These are phyloP conservation scores for Idaea dimidiata DNA, from an alignment of 2,888 invertebrate genomes.

Conservation along the genomic window DNA sequence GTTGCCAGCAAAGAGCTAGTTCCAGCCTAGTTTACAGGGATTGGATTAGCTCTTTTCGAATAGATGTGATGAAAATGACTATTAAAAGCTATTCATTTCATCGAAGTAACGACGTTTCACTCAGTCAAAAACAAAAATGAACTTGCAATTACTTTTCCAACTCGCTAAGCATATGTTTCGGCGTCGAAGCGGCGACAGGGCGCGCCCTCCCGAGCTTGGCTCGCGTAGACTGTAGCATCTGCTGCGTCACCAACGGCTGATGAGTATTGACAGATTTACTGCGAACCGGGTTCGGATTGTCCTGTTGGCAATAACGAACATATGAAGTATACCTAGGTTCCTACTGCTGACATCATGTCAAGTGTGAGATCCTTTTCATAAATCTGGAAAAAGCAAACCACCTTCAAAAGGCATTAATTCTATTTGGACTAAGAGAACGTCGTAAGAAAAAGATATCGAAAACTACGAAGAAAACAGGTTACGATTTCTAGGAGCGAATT, in stretches of 20 bases:
- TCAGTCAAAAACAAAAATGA: neutral
- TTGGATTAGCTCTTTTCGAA: too few relatives aligned
- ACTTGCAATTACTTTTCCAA: constrained; percentile 60
- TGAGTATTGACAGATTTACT: constrained; percentile 45
- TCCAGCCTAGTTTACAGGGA: too few relatives aligned
- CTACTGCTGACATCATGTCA: neutral
- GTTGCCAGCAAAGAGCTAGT: too few relatives aligned
- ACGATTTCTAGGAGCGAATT: too few relatives aligned
- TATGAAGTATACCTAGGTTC: neutral
- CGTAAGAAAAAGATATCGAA: too few relatives aligned
- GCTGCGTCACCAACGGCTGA: constrained; percentile 65
- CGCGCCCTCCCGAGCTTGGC: constrained; percentile 71
- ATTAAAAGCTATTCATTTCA: too few relatives aligned
- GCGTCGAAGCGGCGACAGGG: constrained; percentile 73
- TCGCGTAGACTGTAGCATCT: constrained; percentile 65
- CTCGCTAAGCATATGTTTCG: constrained; percentile 66
- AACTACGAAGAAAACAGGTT: too few relatives aligned
- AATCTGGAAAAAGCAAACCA: neutral
- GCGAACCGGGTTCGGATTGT: constrained; percentile 66
- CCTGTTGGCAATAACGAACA: constrained; percentile 39
- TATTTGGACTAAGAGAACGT: too few relatives aligned
- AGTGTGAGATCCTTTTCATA: neutral
- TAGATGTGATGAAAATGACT: too few relatives aligned
- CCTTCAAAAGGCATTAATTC: neutral
- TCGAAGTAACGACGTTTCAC: too few relatives aligned